A percentile compares a stretch with the other conserved stretches of the same genome.
These are phyloP conservation scores for Orussus abietinus DNA, from an alignment of 1,140 invertebrate species.

Conservation along the genomic window DNA sequence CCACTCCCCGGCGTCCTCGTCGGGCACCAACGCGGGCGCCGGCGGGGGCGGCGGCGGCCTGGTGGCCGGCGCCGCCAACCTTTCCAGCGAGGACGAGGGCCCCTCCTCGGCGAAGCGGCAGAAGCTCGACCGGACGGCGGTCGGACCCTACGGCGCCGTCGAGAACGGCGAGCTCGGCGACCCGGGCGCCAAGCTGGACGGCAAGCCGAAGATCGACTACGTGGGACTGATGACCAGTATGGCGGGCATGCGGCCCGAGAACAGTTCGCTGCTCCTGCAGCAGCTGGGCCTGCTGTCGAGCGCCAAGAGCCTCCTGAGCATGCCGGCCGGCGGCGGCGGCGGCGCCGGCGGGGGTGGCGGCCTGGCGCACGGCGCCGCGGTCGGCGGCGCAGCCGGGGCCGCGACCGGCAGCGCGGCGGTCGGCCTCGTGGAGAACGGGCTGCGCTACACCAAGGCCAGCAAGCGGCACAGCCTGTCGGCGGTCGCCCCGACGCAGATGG, in stretches of 20 bases:
- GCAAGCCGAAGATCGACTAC: conserved; percentile 24
- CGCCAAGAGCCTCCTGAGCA: conserved; percentile 23
- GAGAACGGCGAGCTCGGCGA: conserved; percentile 12
- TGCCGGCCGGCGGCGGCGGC: conserved; percentile 11
- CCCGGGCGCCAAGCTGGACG: conserved; percentile 2
- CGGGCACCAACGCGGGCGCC: conserved; percentile 43
- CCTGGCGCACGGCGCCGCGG: conserved; percentile 20
- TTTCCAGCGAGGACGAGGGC: conserved; percentile 37
- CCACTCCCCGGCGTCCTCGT: conserved; percentile 49
- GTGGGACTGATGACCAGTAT: conserved; percentile 25
- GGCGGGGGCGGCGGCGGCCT: conserved; percentile 5
- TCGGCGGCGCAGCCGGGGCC: no score
- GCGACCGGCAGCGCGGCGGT: conserved; percentile 25
- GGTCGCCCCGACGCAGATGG: conserved; percentile 28
- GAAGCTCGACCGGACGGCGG: conserved; percentile 14
- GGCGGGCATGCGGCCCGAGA: conserved; percentile 32
- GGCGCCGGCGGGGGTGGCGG: no score
- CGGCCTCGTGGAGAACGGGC: conserved; percentile 43
- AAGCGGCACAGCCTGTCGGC: conserved; percentile 26
- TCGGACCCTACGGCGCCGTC: background rate
- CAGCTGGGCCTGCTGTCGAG: conserved; percentile 27
- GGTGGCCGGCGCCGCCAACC: conserved; percentile 13
- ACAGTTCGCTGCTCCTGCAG: conserved; percentile 27
- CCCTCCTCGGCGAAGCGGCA: conserved; percentile 23
- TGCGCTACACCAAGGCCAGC: conserved; percentile 35